A percentile compares a stretch with the other conserved stretches of the same genome.
phyloP scores from a whole-genome alignment of 1,140 invertebrate genomes.

The Neoseiulus cucumeris region DNA sequence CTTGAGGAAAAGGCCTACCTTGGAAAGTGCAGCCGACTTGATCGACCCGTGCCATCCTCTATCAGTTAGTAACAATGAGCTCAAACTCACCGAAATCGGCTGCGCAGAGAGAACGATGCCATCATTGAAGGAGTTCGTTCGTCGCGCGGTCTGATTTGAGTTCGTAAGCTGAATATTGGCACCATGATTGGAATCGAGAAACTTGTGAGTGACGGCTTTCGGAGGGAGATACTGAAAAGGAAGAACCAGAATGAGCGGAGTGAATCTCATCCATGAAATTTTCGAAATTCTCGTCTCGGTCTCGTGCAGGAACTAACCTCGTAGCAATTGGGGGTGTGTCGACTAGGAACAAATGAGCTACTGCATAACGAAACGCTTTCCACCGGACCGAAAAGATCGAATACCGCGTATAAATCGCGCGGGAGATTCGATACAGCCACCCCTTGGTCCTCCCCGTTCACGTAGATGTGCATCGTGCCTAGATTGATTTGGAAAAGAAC shows the following conservation, averaged over 20 bases:
- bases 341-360: neutral
- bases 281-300: neutral
- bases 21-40: too few species aligned
- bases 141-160: neutral
- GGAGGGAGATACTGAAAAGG: neutral
- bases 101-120: slow-evolving; percentile 11
- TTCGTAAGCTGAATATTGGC: neutral
- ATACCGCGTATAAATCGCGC: slow-evolving; percentile 32
- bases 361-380: neutral
- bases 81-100: slow-evolving; percentile 11
- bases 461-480: slow-evolving; percentile 31
- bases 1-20: slow-evolving; percentile 9
- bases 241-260: neutral
- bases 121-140: neutral
- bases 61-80: too few species aligned
- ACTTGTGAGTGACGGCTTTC: neutral
- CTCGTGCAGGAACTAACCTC: neutral
- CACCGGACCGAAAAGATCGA: neutral
- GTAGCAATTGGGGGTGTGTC: neutral
- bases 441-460: slow-evolving; percentile 67
- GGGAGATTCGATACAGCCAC: slow-evolving; percentile 52
- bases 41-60: neutral
- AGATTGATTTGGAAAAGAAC: neutral
- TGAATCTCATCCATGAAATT: neutral
- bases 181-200: neutral